Conservation (phyloP, 2,888 invertebrate genomes). For the Ellobium chinense region DNA sequence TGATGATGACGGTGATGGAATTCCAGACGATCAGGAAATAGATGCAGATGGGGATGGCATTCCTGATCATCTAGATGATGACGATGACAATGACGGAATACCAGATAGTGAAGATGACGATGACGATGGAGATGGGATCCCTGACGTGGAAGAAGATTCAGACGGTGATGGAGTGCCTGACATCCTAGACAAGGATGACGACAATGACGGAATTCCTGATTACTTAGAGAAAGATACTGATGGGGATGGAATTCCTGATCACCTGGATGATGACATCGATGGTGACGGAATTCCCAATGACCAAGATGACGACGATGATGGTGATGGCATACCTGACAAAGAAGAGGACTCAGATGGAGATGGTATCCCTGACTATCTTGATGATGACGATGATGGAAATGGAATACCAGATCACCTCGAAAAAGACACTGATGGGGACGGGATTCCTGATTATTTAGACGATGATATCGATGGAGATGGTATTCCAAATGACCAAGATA, state of each 20-base stretch:
- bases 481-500: constrained; percentile 60
- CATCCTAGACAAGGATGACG: constrained; percentile 60
- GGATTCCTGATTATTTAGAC: constrained; percentile 59
- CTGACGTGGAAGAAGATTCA: constrained; percentile 63
- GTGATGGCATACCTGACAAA: constrained; percentile 67
- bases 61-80: constrained; percentile 59
- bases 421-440: constrained; percentile 56
- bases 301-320: constrained; percentile 62
- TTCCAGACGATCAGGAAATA: constrained; percentile 58
- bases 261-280: constrained; percentile 32
- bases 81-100: constrained; percentile 70
- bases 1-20: constrained; percentile 55
- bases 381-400: constrained; percentile 64
- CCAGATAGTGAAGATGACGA: constrained; percentile 67
- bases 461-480: constrained; percentile 59
- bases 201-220: not conserved
- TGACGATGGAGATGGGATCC: constrained; percentile 68
- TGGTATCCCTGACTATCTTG: constrained; percentile 64
- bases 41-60: constrained; percentile 60
- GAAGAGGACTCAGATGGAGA: constrained; percentile 66
- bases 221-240: constrained; percentile 12
- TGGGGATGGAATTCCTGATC: constrained; percentile 7
- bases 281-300: constrained; percentile 39
- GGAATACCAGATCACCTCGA: constrained; percentile 14
- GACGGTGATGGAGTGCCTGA: constrained; percentile 70